phyloP scores from a whole-genome alignment of 2,888 invertebrate genomes.

The Nomada flava region DNA sequence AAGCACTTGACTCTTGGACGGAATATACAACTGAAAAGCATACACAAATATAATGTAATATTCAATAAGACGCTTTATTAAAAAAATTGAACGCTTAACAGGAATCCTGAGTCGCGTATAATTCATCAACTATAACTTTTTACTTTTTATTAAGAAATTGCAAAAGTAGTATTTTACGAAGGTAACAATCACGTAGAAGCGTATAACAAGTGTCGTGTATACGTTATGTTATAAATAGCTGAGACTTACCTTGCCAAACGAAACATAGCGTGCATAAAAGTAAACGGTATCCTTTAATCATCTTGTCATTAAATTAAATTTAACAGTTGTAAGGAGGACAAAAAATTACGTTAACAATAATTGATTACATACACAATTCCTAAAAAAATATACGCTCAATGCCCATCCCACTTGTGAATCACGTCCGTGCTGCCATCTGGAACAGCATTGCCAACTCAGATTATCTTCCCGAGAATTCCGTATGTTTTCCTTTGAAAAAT shows the following conservation, averaged over 20 bases:
- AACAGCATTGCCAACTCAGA: neutral
- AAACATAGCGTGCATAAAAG: conserved; percentile 30
- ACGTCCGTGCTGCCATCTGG: conserved; percentile 43
- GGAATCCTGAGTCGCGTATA: neutral
- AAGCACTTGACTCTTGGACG: conserved; percentile 77
- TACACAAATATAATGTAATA: neutral
- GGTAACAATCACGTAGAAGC: neutral
- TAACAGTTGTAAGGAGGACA: neutral
- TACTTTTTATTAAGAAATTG: neutral
- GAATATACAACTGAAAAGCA: conserved; percentile 36
- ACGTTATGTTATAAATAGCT: neutral
- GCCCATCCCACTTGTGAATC: conserved; percentile 56
- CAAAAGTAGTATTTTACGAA: neutral
- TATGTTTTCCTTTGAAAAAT: too few species aligned
- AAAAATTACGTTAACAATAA: conserved; percentile 1
- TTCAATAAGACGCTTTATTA: neutral
- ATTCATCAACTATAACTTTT: neutral
- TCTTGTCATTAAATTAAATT: conserved; percentile 39
- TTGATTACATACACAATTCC: neutral
- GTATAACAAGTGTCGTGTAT: neutral
- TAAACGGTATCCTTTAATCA: conserved; percentile 34
- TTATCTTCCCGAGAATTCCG: too few species aligned
- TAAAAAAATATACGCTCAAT: conserved; percentile 8
- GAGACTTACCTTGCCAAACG: conserved; percentile 49
- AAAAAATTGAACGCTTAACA: neutral